These are phyloP conservation scores for Drosophila lacicola DNA, from an alignment of 2,888 invertebrate genomes.

Conservation along the genomic window DNA sequence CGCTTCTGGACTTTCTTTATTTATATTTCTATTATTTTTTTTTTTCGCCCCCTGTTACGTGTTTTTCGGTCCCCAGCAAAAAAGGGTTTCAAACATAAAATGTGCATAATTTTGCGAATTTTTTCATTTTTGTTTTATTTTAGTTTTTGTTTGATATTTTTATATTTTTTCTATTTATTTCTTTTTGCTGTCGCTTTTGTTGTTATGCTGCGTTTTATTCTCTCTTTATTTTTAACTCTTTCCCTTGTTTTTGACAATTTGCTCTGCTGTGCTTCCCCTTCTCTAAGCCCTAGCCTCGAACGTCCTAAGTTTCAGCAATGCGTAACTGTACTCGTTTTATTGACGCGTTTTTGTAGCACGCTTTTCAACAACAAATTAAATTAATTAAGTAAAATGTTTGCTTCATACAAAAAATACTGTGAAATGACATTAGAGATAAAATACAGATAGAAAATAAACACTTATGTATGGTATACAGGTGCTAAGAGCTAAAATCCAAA, in stretches of 20 bases:
- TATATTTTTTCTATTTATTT: conserved; percentile 22
- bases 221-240: conserved; percentile 9
- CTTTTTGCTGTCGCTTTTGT: conserved; percentile 14
- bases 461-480: no score
- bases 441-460: not conserved
- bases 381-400: no score
- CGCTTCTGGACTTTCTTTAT: conserved; percentile 27
- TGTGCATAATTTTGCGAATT: conserved; percentile 32
- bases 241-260: conserved; percentile 14
- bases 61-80: conserved; percentile 7
- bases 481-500: no score
- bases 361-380: not conserved
- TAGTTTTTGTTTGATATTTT: conserved; percentile 26
- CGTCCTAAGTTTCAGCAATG: not conserved
- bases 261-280: not conserved
- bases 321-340: conserved; percentile 39
- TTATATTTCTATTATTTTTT: conserved; percentile 3
- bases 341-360: conserved; percentile 9
- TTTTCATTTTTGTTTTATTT: conserved; percentile 17
- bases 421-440: not conserved
- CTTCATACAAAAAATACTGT: not conserved
- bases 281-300: not conserved
- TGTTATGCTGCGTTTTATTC: conserved; percentile 17
- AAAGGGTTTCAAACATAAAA: conserved; percentile 32
- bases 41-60: not conserved